Evolutionary conservation across 2,113 vertebrate species (phyloP), one percentile per base, ranked within the genome.

Genomic region (Vanacampus margaritifer): DNA sequence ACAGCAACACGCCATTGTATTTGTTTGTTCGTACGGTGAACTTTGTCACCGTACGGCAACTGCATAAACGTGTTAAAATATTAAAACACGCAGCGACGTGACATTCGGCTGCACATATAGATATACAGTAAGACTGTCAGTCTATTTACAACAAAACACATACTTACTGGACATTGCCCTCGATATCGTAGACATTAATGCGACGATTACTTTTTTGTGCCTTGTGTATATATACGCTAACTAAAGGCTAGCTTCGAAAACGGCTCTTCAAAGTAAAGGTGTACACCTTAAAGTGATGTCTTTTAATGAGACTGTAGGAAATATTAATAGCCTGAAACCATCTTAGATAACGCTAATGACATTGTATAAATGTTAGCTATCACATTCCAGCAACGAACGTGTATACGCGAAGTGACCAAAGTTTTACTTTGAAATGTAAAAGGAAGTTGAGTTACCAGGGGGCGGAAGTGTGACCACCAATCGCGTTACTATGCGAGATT

Each of bases 121-220:
- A 1, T 19, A 57, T 13, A 21, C 19, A 46, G 56, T 13, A 23
- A 26, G 2, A 28, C 1, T 59, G 45, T 3, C 37, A 17, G 5
- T 10, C 6, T 5, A 23, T 35, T 32, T 32, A 32, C 2, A 32
- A 6, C 12, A 68, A 1, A 45, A 57, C 0, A 24, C 12, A 16
- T 26, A 90, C 91, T 88, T 79, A 93, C 92, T 91, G 3, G 89
- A 85, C 91, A 92, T 93, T 0, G 79, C 81, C 77, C 76, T 91
- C 0, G 71, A 37, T 36, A 87, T 58, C 17, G 65, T 23, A 5
- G 86, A 85, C 92, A 91, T 92, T 9, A 5, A 21, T 35, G 48
- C 32, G 14, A 35, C 43, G 5, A 11, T 1, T n/a, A 65, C 32
- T 65, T 43, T 62, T 16, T 9, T 1, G 14, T n/a, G 13, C 13